Conservation (phyloP, 1,140 invertebrate species). For the Pseudobourletiella spinata region DNA sequence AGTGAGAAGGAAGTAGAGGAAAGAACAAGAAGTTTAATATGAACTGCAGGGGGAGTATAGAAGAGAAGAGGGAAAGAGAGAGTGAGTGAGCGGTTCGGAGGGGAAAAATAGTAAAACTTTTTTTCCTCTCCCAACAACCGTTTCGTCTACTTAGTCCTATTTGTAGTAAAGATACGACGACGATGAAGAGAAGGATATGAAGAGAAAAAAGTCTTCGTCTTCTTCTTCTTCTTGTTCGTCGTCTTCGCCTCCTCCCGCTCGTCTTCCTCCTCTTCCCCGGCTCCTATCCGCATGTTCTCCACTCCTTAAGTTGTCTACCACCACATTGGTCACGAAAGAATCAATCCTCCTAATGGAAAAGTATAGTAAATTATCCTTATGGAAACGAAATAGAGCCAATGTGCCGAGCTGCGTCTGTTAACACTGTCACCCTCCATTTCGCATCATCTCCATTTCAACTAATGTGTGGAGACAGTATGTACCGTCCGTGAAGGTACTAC, state of each 20-base stretch:
- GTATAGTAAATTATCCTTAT: conserved; percentile 36
- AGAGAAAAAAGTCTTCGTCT: background rate
- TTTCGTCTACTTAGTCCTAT: too few relatives aligned
- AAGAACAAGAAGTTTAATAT: too few relatives aligned
- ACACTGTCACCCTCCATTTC: conserved; percentile 2
- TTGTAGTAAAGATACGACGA: background rate
- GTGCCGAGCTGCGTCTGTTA: background rate
- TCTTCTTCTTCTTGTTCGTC: background rate
- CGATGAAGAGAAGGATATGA: background rate
- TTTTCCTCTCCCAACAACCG: too few relatives aligned
- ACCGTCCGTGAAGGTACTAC: too few relatives aligned
- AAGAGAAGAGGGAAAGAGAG: too few relatives aligned
- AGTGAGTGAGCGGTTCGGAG: too few relatives aligned
- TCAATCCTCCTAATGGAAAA: conserved; percentile 37
- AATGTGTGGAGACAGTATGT: background rate
- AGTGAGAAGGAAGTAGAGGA: too few relatives aligned
- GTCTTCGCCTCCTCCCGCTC: background rate
- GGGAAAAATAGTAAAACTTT: too few relatives aligned
- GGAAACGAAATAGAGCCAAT: background rate
- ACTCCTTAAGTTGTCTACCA: conserved; percentile 19
- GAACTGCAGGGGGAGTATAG: too few relatives aligned
- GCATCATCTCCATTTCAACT: background rate
- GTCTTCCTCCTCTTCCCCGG: background rate
- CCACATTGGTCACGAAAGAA: conserved; percentile 32
- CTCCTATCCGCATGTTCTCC: background rate